Percentiles rank a stretch among this genome's conserved stretches.
Conservation (phyloP, 2,113 vertebrate species). For the Peromyscus maniculatus region DNA sequence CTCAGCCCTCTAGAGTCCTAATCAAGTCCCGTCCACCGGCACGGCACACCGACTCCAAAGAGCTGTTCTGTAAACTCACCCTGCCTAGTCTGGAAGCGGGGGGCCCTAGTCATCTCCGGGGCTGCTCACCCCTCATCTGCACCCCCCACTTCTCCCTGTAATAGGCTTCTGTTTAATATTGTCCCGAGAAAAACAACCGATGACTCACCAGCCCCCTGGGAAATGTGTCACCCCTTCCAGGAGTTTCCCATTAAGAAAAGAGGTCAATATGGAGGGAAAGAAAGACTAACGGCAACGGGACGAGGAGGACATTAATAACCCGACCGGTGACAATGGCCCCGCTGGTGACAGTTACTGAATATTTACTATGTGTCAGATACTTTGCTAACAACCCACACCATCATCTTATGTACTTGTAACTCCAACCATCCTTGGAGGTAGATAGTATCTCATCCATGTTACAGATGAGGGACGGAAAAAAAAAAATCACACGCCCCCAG, state of each 20-base stretch:
- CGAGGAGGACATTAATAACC: not conserved
- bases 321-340: not conserved
- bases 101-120: not conserved
- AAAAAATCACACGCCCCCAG: not conserved
- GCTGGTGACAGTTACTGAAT: not conserved
- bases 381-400: not conserved
- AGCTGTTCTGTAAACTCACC: not conserved
- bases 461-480: not conserved
- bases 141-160: not conserved
- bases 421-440: not conserved
- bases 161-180: not conserved
- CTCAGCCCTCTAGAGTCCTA: not conserved
- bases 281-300: not conserved
- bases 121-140: not conserved
- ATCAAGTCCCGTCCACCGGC: not conserved
- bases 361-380: not conserved
- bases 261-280: slow-evolving; percentile 36
- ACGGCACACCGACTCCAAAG: not conserved
- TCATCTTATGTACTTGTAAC: not conserved
- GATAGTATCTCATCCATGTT: not conserved
- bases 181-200: slow-evolving; percentile 43
- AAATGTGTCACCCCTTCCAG: slow-evolving; percentile 27
- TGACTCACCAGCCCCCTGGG: slow-evolving; percentile 55
- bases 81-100: not conserved
- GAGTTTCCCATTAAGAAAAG: slow-evolving; percentile 60